Conservation (phyloP, 2,888 invertebrate species). For the Drosophila siamana region DNA sequence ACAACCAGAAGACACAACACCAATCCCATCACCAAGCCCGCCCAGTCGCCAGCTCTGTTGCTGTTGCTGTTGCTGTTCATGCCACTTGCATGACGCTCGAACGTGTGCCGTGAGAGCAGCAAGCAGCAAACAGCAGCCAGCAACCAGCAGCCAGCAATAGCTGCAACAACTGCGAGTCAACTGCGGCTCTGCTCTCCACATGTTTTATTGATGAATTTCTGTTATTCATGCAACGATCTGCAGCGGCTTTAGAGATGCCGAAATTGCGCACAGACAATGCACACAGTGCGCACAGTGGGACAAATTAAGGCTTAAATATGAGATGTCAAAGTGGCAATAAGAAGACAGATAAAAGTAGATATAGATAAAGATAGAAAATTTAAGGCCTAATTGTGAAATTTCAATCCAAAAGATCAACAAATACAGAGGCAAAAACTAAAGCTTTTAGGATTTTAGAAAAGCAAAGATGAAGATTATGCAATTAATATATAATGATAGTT, state of each 20-base stretch:
- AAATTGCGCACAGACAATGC: constrained; percentile 77
- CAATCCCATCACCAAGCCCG: constrained; percentile 37
- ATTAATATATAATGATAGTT: no score
- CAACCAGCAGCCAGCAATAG: constrained; percentile 18
- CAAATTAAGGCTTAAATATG: constrained; percentile 5
- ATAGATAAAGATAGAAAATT: no score
- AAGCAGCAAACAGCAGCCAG: constrained; percentile 21
- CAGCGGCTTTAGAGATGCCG: constrained; percentile 74
- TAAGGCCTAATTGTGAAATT: no score
- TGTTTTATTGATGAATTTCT: constrained; percentile 85
- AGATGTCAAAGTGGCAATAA: background rate
- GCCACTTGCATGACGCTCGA: constrained; percentile 66
- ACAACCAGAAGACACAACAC: constrained; percentile 64
- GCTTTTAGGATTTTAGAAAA: no score
- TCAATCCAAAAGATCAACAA: no score
- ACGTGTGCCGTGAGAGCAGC: constrained; percentile 73
- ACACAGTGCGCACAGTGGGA: constrained; percentile 55
- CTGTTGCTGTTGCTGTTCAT: constrained; percentile 36
- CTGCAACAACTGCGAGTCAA: constrained; percentile 24
- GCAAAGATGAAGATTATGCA: no score
- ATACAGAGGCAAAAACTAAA: no score
- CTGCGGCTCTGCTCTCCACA: constrained; percentile 57
- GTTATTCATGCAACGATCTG: constrained; percentile 78
- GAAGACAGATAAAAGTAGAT: no score
- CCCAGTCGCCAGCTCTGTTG: constrained; percentile 23